Base-by-base conservation (phyloP, 2,888 invertebrate species). In the Drosophila yooni region DNA sequence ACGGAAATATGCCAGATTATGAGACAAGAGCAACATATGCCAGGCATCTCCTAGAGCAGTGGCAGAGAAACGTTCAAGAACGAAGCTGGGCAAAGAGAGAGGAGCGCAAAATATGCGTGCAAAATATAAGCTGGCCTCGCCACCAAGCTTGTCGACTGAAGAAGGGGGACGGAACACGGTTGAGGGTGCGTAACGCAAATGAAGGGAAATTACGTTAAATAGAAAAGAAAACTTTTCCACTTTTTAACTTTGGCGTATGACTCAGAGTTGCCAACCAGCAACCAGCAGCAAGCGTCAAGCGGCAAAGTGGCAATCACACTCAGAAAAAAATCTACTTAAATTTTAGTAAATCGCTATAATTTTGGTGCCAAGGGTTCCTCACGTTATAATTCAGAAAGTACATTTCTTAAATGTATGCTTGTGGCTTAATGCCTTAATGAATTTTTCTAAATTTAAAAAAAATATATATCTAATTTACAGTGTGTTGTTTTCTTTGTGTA, bases 161-260 rank as follows among this genome's bases (percentile, higher is more conserved):
- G 46, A 25, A 46, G 8, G 25, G 46, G 25, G 3, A 46, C 15
- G 2, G 15, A 29, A 18, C 13, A n/a, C 31, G 18, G 40, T n/a
- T 54, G 21, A 31, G 27, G 52, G 46, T 31, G 65, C 54, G 68
- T 58, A 59, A 70, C 74, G 80, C 80, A 89, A 90, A 90, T 88
- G 89, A 90, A 87, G 89, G 90, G 82, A 88, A 88, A 88, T 90
- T 88, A 88, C 87, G 90, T 88, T 90, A 89, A 90, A 89, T 89
- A 88, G 90, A 89, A 90, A 87, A 81, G 84, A 87, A 90, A 90
- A 90, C 77, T 86, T 88, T 88, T 88, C 90, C 88, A 89, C 87
- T 90, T 90, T 89, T 88, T 90, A 88, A 90, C 87, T 90, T 88
- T 88, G 78, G 74, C 78, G 72, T 76, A 68, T 76, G 81, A 80